Evolutionary conservation across 1,140 invertebrate genomes (phyloP), one percentile per base, ranked within the genome.

Genomic region (Drosophila pruinosa): DNA sequence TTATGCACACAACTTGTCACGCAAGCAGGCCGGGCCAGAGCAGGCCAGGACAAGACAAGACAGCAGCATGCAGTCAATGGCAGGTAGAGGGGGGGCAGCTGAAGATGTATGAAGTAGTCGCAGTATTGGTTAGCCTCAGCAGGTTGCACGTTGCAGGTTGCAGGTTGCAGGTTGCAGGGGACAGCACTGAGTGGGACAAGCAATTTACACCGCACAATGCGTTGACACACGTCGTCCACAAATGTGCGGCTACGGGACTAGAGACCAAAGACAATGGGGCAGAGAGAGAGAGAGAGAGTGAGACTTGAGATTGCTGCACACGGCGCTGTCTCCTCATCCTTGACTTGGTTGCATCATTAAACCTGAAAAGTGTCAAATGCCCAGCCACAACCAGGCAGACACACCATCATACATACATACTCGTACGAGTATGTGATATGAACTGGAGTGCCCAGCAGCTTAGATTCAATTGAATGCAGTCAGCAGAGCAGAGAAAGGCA

Each of bases 1-100:
- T 86, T 88, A 86, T 86, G 81, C 81, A 81, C 82, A 86, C 81
- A 86, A 86, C 81, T 86, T 86, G 81, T 86, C 81, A 88, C 48
- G 67, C 54, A 68, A 64, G 63, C 54, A 43, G 26, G 56, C 31
- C 43, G 53, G 41, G 59, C 65, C 34, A 50, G 17, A 10, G 21
- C 26, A n/a, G 21, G 62, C 0, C 31, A 47, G 54, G 14, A 12
- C 41, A 22, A 4, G 17, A 19, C 39, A 43, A 0, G 39, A 43
- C 39, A 43, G 8, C 3, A 45, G 39, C 15, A 14, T 15, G 8
- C 36, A 7, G 36, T 4, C 12, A n/a, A n/a, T 10, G 28, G 28
- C n/a, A 36, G 38, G 38, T 6, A 12, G 4, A 31, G 12, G 19
- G 39, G 26, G 7, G 56, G 1, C 28, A 15, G 17, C 28, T 21